Conservation (phyloP, 2,888 invertebrate genomes). For the Conomelus anceps region DNA sequence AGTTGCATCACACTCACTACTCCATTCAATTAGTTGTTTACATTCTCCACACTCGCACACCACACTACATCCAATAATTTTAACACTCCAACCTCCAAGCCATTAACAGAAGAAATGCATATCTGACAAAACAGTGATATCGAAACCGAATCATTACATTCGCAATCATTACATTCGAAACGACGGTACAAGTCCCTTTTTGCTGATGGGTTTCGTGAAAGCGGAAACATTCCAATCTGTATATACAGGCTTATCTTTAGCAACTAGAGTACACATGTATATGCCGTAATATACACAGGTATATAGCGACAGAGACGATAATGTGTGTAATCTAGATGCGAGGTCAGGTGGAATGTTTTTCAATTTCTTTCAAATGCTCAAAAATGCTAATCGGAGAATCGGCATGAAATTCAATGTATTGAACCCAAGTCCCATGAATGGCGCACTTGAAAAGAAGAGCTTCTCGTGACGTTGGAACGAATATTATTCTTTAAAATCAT, state of each 20-base stretch:
- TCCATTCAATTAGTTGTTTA: neutral
- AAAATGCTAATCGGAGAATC: neutral
- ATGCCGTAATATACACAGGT: neutral
- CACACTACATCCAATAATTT: neutral
- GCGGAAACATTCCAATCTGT: neutral
- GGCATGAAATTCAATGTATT: neutral
- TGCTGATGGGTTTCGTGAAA: neutral
- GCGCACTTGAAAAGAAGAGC: neutral
- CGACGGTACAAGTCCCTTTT: neutral
- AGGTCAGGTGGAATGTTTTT: neutral
- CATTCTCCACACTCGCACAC: neutral
- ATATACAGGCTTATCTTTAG: neutral
- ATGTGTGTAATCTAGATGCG: neutral
- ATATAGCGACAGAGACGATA: neutral
- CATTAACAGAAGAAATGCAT: neutral
- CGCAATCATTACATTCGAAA: too few species aligned
- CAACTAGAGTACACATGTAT: neutral
- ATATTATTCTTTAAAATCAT: neutral
- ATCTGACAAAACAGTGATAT: neutral
- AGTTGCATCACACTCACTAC: neutral
- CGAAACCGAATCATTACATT: neutral
- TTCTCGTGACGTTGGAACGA: neutral
- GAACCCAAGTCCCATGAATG: too few species aligned
- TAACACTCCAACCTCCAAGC: neutral
- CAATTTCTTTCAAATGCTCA: neutral